phyloP scores from a whole-genome alignment of 2,113 vertebrate species.

The Donacobius atricapilla region DNA sequence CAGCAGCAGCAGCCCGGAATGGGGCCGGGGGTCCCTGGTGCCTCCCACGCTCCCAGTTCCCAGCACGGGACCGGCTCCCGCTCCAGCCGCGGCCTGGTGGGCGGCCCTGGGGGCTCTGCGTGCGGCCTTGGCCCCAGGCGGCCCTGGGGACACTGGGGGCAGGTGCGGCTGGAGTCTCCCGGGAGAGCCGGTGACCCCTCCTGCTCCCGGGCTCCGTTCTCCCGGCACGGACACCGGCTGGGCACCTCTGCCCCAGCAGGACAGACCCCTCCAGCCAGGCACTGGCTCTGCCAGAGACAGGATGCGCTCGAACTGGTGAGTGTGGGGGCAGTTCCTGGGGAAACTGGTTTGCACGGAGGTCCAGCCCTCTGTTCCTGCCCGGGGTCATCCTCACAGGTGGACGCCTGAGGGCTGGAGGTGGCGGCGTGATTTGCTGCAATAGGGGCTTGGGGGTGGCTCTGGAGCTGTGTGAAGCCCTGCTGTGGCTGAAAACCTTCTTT shows the following conservation, averaged over 20 bases:
- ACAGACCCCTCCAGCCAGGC: neutral
- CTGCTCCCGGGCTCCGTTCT: neutral
- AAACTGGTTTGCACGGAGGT: neutral
- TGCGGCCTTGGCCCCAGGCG: fast-evolving
- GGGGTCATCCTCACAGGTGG: fast-evolving
- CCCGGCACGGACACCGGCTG: neutral
- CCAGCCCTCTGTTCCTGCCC: neutral
- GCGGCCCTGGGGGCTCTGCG: neutral
- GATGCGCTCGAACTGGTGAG: neutral
- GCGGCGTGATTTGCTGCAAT: fast-evolving
- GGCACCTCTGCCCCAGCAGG: neutral
- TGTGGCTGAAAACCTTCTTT: neutral
- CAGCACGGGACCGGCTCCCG: neutral
- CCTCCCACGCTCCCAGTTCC: neutral
- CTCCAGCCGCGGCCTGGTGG: neutral
- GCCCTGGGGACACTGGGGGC: neutral
- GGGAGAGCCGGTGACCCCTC: neutral
- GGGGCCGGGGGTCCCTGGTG: no score
- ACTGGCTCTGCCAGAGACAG: neutral
- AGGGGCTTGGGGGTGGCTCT: neutral
- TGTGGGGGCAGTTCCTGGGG: neutral
- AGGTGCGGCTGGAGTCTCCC: neutral
- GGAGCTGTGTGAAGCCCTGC: neutral
- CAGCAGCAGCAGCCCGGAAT: neutral
- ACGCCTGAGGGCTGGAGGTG: neutral